Evolutionary conservation across 2,113 vertebrate genomes (phyloP), one percentile per base, ranked within the genome.

Genomic region (Protomyctophum bolini): DNA sequence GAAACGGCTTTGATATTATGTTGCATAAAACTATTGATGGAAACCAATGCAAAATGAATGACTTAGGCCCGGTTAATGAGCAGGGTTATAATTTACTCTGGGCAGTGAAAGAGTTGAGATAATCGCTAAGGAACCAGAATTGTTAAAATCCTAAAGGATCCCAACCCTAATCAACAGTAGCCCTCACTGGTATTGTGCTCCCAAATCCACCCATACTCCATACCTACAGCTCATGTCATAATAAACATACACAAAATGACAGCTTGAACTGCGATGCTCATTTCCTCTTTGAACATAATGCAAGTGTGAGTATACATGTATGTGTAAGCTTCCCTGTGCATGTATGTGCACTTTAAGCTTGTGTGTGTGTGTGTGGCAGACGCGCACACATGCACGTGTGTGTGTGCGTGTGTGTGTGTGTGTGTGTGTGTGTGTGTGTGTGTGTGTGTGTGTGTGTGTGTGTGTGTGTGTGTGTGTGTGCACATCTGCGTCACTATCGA

Each of bases 401-500:
- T 54, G n/a, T 54, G 58, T n/a, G 12, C 2, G 21, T 21, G 21
- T 21, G 21, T 21, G 21, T 21, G 21, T 21, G 21, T 21, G 21
- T 21, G 45, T 67, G 54, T 29, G 11, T 61, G n/a, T 54, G 58
- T n/a, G 12, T 21, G 21, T 21, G 21, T 21, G 21, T 21, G 21
- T 21, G 21, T 21, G 21, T 21, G 21, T 21, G 45, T 67, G 54
- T 29, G 11, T 61, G 12, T 33, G 58, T 14, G 33, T 72, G 15
- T 65, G 1, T 51, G 11, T 60, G 9, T 41, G 33, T 60, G 28
- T 21, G 12, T 8, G 41, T 47, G 70, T 56, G 8, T 54, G 11
- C 14, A 58, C 15, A 8, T 28, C 15, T 50, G 49, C 10, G 10
- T 49, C 33, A 73, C 46, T 76, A 60, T 78, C 50, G 63, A 14